Conservation (phyloP, 2,113 vertebrate genomes). For the Cryptomyrus ogoouensis region DNA sequence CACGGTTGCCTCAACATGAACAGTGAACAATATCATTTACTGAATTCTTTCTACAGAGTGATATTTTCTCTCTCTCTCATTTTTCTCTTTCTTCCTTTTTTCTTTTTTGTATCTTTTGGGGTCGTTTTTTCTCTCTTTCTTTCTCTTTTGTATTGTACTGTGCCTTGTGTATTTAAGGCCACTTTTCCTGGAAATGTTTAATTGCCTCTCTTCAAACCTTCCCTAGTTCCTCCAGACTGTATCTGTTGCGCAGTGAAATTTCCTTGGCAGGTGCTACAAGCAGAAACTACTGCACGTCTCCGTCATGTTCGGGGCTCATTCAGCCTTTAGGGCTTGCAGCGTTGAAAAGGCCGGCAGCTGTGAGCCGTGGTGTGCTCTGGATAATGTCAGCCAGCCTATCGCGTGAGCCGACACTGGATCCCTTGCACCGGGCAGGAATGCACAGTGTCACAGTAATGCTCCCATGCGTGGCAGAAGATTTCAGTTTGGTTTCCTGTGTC, state of each 20-base stretch:
- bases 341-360: not conserved
- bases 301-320: not conserved
- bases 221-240: not conserved
- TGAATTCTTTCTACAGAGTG: not conserved
- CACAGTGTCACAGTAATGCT: not conserved
- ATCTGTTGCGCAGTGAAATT: conserved; percentile 19
- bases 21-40: not conserved
- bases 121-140: not conserved
- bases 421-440: not conserved
- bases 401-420: not conserved
- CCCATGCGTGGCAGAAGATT: not conserved
- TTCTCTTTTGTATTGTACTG: conserved; percentile 14
- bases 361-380: not conserved
- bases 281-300: not conserved
- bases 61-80: not conserved
- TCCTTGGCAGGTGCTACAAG: conserved; percentile 16
- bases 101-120: not conserved
- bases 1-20: not conserved
- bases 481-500: not conserved
- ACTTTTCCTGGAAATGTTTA: not conserved
- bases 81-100: not conserved
- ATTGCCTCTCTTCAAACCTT: not conserved
- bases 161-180: conserved; percentile 8
- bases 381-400: not conserved
- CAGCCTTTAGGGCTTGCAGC: not conserved